These are phyloP conservation scores for Clupea harengus DNA, from an alignment of 2,113 vertebrate species.

Conservation along the genomic window DNA sequence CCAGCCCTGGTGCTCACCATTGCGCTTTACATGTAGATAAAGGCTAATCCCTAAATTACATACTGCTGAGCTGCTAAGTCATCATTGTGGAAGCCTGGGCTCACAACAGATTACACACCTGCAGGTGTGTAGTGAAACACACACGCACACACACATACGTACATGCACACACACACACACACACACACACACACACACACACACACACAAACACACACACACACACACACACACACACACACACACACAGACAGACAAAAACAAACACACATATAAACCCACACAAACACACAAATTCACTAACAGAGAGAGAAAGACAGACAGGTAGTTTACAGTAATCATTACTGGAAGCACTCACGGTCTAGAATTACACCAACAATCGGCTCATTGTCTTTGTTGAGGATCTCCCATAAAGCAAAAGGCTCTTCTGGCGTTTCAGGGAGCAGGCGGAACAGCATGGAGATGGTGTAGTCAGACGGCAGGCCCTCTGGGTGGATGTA, in stretches of 20 bases:
- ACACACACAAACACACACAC: slow-evolving; percentile 19
- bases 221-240: neutral
- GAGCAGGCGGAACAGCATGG: slow-evolving; percentile 88
- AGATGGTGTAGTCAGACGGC: slow-evolving; percentile 93
- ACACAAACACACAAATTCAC: neutral
- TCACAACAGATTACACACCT: slow-evolving; percentile 3
- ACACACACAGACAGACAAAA: slow-evolving; percentile 1
- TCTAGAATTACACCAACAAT: slow-evolving; percentile 94
- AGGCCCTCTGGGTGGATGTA: slow-evolving; percentile 91
- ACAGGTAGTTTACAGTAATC: neutral
- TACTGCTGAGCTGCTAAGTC: neutral
- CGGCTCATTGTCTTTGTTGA: slow-evolving; percentile 85
- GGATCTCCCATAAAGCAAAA: slow-evolving; percentile 96
- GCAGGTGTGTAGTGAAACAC: neutral
- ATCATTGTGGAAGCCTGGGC: slow-evolving; percentile 3
- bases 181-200: neutral
- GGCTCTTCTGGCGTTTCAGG: slow-evolving; percentile 88
- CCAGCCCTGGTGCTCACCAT: neutral
- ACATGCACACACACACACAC: neutral
- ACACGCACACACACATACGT: neutral
- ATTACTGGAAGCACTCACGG: slow-evolving; percentile 74
- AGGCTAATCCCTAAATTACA: slow-evolving; percentile 7
- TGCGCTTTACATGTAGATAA: neutral
- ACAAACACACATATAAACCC: neutral
- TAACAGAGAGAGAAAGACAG: neutral